Conservation (phyloP, 1,140 invertebrate species). For the Meteorus sp. region DNA sequence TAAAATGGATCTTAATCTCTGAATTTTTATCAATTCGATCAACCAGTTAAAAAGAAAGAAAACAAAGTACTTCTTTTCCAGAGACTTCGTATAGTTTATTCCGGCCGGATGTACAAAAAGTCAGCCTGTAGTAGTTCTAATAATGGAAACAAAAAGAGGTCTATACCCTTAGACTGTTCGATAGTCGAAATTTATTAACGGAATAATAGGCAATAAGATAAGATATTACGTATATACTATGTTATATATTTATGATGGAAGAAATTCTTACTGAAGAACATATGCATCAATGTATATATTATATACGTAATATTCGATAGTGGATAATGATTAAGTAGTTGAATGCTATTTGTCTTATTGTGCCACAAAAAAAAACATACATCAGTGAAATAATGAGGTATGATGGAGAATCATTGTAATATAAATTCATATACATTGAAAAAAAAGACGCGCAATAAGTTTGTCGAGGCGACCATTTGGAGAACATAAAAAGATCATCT, state of each 20-base stretch:
- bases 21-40: no score
- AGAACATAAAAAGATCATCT: conserved; percentile 30
- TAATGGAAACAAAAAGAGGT: conserved; percentile 37
- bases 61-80: conserved; percentile 34
- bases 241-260: not conserved
- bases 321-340: conserved; percentile 25
- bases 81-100: conserved; percentile 50
- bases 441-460: conserved; percentile 35
- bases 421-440: conserved; percentile 37
- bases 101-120: conserved; percentile 54
- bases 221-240: conserved; percentile 27
- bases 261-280: conserved; percentile 42
- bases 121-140: conserved; percentile 47
- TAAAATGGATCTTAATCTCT: no score
- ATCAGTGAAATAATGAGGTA: not conserved
- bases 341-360: conserved; percentile 40
- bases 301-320: conserved; percentile 43
- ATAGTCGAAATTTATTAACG: conserved; percentile 14
- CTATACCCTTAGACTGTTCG: not conserved
- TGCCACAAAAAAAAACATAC: conserved; percentile 33
- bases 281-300: conserved; percentile 34
- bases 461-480: conserved; percentile 15
- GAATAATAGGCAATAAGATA: conserved; percentile 23
- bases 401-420: conserved; percentile 42
- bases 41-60: no score